These are phyloP conservation scores for Geotrupes spiniger DNA, from an alignment of 2,888 invertebrate genomes.

Conservation along the genomic window DNA sequence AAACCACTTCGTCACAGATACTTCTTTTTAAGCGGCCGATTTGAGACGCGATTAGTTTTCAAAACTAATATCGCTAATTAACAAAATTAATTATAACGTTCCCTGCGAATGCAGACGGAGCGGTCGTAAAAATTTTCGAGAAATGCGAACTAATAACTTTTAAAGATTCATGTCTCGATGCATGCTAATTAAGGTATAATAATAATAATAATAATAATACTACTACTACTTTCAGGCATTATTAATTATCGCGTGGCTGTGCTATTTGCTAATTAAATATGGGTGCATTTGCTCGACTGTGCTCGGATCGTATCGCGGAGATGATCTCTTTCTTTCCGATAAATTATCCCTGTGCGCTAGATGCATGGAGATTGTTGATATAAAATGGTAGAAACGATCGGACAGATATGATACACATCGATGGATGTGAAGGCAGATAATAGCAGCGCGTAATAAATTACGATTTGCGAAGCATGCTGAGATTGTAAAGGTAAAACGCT, in stretches of 20 bases:
- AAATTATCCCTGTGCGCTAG: neutral
- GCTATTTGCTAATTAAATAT: conserved; percentile 16
- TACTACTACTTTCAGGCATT: neutral
- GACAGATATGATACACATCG: conserved; percentile 1
- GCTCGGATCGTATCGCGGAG: neutral
- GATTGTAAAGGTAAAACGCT: too few relatives aligned
- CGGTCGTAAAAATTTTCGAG: conserved; percentile 9
- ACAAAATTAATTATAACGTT: conserved; percentile 21
- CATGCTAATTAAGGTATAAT: conserved; percentile 14
- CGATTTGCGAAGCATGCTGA: neutral
- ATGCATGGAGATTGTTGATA: neutral
- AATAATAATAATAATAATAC: too few relatives aligned
- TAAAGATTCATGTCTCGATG: conserved; percentile 10
- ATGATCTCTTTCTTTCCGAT: neutral
- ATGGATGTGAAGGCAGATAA: neutral
- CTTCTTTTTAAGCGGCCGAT: conserved; percentile 30
- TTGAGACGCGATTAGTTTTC: conserved; percentile 23
- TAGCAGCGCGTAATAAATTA: neutral
- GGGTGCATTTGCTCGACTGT: conserved; percentile 9
- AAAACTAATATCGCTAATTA: conserved; percentile 24
- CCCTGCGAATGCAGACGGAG: conserved; percentile 7
- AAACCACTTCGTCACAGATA: conserved; percentile 40
- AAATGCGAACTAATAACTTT: conserved; percentile 10
- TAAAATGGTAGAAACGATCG: conserved; percentile 1
- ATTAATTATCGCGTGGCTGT: conserved; percentile 19